Conservation (phyloP, 1,140 invertebrate species). For the Apis mellifera region DNA sequence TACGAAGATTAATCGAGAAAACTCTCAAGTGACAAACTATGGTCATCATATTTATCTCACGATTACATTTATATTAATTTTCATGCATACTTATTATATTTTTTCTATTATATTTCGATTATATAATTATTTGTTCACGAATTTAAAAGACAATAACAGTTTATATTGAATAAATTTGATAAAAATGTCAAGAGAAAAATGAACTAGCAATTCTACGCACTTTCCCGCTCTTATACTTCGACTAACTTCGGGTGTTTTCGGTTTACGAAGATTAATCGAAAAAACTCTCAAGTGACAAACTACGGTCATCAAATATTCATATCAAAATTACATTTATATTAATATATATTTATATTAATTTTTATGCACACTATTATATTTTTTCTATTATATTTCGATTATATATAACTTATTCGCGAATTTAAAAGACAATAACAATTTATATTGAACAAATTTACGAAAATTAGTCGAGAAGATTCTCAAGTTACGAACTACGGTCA, state of each 20-base stretch:
- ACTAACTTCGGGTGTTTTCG: background rate
- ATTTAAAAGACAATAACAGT: background rate
- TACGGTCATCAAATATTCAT: background rate
- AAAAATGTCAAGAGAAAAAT: background rate
- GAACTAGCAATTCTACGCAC: background rate
- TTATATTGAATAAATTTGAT: background rate
- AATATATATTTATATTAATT: background rate
- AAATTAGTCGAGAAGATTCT: background rate
- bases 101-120: background rate
- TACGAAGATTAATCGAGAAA: too few species aligned
- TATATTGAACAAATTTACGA: background rate
- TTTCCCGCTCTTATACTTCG: background rate
- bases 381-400: background rate
- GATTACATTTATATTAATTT: background rate
- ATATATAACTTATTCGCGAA: background rate
- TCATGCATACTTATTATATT: background rate
- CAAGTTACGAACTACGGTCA: background rate
- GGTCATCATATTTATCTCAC: background rate
- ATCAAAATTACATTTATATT: background rate
- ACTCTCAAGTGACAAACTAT: background rate
- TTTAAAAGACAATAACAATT: background rate
- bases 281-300: background rate
- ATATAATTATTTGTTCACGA: background rate
- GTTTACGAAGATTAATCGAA: too few species aligned
- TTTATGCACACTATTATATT: background rate